Evolutionary conservation across 30 jellyfish, hydroid and myxozoan species (phyloP).

Genomic region (Hydractinia symbiolongicarpus): DNA sequence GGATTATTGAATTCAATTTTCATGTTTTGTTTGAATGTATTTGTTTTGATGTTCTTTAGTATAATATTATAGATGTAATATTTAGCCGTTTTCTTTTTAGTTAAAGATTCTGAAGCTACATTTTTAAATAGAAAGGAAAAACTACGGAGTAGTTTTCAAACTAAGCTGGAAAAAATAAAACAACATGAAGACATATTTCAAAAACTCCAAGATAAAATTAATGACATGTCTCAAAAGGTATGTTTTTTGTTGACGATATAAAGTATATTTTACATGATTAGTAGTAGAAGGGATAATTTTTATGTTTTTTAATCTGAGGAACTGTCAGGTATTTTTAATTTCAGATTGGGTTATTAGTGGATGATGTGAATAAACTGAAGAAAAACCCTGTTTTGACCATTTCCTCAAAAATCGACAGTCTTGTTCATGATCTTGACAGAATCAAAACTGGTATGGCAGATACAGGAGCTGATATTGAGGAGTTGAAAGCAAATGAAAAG

Average conservation of each 20-base stretch:
- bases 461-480: slow-evolving; percentile 36
- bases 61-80: too few relatives aligned
- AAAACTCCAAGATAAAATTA: background rate
- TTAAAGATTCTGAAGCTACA: background rate
- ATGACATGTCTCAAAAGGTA: background rate
- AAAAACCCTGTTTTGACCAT: too few relatives aligned
- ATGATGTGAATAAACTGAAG: too few relatives aligned
- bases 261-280: too few relatives aligned
- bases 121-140: background rate
- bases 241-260: background rate
- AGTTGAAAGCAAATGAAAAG: slow-evolving; percentile 2
- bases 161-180: background rate
- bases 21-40: too few relatives aligned
- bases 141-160: background rate
- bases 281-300: too few relatives aligned
- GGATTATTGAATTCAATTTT: too few relatives aligned
- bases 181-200: background rate
- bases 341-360: too few relatives aligned
- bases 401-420: background rate
- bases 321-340: too few relatives aligned
- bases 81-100: slow-evolving; percentile 17
- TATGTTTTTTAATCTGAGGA: too few relatives aligned
- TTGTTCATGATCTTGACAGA: slow-evolving; percentile 14
- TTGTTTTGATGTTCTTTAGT: too few relatives aligned
- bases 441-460: slow-evolving; percentile 38